A percentile compares a stretch with the other conserved stretches of the same genome.
Conservation (phyloP, 2,113 vertebrate genomes). For the Zosterops pallidus region DNA sequence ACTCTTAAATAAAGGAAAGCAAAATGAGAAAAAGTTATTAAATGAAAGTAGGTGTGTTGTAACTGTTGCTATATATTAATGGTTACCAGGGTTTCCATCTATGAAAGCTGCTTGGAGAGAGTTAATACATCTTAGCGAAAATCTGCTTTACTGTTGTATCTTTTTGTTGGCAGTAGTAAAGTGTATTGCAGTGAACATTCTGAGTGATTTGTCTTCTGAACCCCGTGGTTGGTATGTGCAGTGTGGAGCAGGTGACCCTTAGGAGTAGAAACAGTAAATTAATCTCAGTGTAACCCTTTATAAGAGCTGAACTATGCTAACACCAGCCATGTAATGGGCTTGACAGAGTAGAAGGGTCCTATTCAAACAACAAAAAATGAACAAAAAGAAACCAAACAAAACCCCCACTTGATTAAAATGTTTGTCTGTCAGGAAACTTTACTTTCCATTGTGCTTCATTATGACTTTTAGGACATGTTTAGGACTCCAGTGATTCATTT, state of each 20-base stretch:
- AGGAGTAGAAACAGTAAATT: neutral
- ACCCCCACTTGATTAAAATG: neutral
- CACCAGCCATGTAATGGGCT: neutral
- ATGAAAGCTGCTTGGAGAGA: neutral
- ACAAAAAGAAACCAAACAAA: neutral
- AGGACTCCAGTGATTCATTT: neutral
- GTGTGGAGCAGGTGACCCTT: neutral
- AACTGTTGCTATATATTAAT: neutral
- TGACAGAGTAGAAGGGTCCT: neutral
- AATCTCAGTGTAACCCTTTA: neutral
- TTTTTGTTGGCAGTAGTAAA: neutral
- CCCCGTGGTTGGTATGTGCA: fast-evolving
- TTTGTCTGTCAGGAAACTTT: neutral
- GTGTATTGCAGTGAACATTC: neutral
- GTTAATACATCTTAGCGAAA: neutral
- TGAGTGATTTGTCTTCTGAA: neutral
- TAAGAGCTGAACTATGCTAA: neutral
- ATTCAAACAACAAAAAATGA: neutral
- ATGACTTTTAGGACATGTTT: neutral
- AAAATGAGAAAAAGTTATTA: neutral
- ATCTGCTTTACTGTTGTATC: neutral
- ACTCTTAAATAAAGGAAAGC: neutral
- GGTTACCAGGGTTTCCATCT: neutral
- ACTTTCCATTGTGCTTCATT: neutral
- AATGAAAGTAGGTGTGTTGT: neutral